A percentile compares a stretch with the other conserved stretches of the same genome.
Conservation (phyloP, 2,888 invertebrate genomes). For the Cordilura impudica region DNA sequence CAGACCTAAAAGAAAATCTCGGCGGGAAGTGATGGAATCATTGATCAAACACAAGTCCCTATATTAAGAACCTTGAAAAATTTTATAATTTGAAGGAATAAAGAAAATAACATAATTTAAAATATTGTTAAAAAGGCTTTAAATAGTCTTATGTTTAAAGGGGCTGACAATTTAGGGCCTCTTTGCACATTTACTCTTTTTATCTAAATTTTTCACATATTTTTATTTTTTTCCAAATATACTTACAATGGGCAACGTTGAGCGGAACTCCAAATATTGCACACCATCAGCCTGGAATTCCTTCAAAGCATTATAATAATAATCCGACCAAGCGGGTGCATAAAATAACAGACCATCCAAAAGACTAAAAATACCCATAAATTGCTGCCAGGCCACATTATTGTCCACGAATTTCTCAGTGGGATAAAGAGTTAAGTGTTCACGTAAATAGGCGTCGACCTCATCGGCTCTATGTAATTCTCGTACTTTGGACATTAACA, state of each 20-base stretch:
- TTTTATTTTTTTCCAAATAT: background rate
- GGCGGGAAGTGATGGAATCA: too few species aligned
- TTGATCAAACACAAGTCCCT: too few species aligned
- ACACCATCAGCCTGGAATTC: conserved; percentile 84
- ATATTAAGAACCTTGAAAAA: too few species aligned
- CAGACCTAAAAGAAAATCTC: too few species aligned
- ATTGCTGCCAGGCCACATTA: conserved; percentile 81
- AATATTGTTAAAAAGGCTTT: too few species aligned
- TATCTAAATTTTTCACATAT: background rate
- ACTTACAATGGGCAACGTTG: conserved; percentile 80
- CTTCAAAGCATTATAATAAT: conserved; percentile 82
- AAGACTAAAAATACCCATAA: conserved; percentile 80
- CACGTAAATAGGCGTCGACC: conserved; percentile 80
- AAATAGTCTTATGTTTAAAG: too few species aligned
- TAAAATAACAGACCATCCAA: conserved; percentile 81
- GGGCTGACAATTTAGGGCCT: too few species aligned
- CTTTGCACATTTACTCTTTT: too few species aligned
- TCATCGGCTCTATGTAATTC: conserved; percentile 62
- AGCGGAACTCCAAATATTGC: conserved; percentile 84
- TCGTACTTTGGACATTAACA: conserved; percentile 68
- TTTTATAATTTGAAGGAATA: too few species aligned
- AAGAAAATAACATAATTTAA: too few species aligned
- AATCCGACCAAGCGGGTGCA: conserved; percentile 83
- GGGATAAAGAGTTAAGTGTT: conserved; percentile 80
- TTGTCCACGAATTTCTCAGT: conserved; percentile 79